phyloP scores from a whole-genome alignment of 2,888 invertebrate genomes.

The Stenolophus ochropezus region DNA sequence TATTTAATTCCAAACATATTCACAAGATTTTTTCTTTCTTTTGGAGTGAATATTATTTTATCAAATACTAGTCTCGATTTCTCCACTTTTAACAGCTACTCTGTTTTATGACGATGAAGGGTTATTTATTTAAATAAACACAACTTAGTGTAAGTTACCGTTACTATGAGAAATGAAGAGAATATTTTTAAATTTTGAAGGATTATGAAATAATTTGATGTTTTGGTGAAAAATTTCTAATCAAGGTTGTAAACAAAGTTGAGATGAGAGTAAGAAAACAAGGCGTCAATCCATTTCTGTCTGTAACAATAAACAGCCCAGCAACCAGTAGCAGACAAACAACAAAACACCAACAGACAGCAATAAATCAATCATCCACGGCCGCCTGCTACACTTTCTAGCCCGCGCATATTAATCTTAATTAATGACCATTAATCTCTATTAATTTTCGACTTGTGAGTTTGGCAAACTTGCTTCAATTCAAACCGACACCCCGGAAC shows the following conservation, averaged over 20 bases:
- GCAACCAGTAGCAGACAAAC: constrained; percentile 1
- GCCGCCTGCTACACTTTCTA: background rate
- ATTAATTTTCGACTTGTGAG: constrained; percentile 50
- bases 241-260: constrained; percentile 25
- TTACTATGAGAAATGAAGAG: no score
- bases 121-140: no score
- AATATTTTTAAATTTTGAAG: no score
- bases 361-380: constrained; percentile 51
- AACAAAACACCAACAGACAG: constrained; percentile 22
- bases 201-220: background rate
- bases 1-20: no score
- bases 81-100: no score
- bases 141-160: no score
- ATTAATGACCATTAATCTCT: constrained; percentile 51
- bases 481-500: background rate
- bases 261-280: constrained; percentile 1
- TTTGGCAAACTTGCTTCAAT: constrained; percentile 6
- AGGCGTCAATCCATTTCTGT: constrained; percentile 13
- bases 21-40: no score
- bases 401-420: constrained; percentile 41
- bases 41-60: no score
- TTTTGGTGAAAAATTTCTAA: background rate
- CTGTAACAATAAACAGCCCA: constrained; percentile 18
- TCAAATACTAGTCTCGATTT: no score
- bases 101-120: no score